Conservation (phyloP, 1,140 invertebrate genomes). For the Zelostemma sp. region DNA sequence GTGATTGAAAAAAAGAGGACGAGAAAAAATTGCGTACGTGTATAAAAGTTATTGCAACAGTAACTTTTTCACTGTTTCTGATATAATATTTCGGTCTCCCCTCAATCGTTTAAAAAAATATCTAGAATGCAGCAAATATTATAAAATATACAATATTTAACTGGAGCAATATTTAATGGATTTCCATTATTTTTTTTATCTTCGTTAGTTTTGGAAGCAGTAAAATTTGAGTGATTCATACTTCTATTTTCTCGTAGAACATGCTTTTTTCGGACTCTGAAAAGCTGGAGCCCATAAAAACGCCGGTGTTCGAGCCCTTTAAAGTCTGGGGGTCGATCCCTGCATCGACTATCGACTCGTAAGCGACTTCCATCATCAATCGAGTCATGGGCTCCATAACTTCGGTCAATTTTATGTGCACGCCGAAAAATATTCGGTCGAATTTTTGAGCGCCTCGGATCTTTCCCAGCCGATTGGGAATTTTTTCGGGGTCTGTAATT, state of each 20-base stretch:
- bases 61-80: too few species aligned
- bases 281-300: slow-evolving; percentile 81
- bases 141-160: too few species aligned
- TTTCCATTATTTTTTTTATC: not conserved
- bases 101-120: too few species aligned
- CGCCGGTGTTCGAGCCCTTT: slow-evolving; percentile 79
- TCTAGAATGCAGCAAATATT: too few species aligned
- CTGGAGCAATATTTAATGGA: too few species aligned
- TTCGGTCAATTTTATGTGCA: slow-evolving; percentile 69
- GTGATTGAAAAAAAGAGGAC: too few species aligned
- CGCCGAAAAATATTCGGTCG: slow-evolving; percentile 73
- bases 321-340: slow-evolving; percentile 56
- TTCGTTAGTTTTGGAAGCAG: not conserved
- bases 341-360: slow-evolving; percentile 65
- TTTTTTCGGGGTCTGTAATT: slow-evolving; percentile 7
- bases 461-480: slow-evolving; percentile 24
- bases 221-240: slow-evolving; percentile 17
- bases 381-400: slow-evolving; percentile 72
- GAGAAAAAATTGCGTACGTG: too few species aligned
- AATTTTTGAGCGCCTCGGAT: slow-evolving; percentile 58
- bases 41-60: too few species aligned
- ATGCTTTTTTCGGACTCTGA: slow-evolving; percentile 75
- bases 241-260: slow-evolving; percentile 53
- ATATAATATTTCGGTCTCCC: too few species aligned
- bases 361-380: slow-evolving; percentile 68